phyloP scores from a whole-genome alignment of 2,888 invertebrate genomes.

The Horisme vitalbata region DNA sequence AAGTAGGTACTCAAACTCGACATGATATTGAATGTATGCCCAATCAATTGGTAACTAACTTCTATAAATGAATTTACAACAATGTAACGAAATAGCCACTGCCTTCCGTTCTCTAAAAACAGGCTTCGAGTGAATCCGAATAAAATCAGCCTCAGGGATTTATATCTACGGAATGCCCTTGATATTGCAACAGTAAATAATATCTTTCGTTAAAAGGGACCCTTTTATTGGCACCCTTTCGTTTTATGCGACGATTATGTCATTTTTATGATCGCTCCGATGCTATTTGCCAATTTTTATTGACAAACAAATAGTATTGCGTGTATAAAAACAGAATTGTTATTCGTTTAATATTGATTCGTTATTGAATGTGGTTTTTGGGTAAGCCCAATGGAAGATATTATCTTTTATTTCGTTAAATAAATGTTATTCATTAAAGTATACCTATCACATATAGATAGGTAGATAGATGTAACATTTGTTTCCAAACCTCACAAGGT shows the following conservation, averaged over 20 bases:
- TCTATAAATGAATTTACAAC: no score
- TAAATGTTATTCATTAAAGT: no score
- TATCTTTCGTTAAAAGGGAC: slow-evolving; percentile 70
- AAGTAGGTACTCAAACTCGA: no score
- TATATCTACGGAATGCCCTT: slow-evolving; percentile 54
- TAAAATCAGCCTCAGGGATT: slow-evolving; percentile 56
- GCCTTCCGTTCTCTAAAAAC: not conserved
- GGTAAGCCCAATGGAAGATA: no score
- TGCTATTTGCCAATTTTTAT: slow-evolving; percentile 66
- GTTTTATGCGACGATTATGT: slow-evolving; percentile 74
- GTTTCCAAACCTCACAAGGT: no score
- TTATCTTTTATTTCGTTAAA: no score
- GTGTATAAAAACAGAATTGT: slow-evolving; percentile 45
- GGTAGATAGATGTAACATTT: no score
- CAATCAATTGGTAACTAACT: no score
- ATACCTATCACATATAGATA: no score
- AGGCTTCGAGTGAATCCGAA: slow-evolving; percentile 33
- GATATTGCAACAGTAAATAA: slow-evolving; percentile 74
- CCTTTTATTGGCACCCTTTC: slow-evolving; percentile 75
- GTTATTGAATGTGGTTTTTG: slow-evolving; percentile 38
- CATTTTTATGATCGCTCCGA: slow-evolving; percentile 68
- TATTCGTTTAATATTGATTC: slow-evolving; percentile 41
- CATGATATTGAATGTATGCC: no score
- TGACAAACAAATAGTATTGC: slow-evolving; percentile 61
- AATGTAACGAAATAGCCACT: not conserved